Conservation (phyloP, 2,888 invertebrate species). For the Microctonus brassicae region DNA sequence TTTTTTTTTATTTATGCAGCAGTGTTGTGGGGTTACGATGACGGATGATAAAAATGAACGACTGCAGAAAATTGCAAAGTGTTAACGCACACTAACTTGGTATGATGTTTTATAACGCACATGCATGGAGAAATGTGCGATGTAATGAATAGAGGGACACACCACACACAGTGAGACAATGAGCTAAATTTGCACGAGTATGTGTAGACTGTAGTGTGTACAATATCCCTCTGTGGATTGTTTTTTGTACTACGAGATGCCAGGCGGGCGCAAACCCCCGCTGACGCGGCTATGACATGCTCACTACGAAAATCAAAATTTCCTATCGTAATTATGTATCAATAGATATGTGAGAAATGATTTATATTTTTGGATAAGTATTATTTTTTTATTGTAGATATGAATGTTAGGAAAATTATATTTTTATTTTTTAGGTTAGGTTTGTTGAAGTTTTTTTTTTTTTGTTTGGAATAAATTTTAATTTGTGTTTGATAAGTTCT, state of each 20-base stretch:
- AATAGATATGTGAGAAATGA: too few relatives aligned
- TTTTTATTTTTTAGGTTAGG: too few relatives aligned
- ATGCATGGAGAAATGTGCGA: conserved; percentile 12
- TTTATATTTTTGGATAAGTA: background rate
- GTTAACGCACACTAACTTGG: conserved; percentile 12
- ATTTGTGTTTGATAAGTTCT: too few relatives aligned
- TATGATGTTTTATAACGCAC: conserved; percentile 35
- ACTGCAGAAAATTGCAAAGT: conserved; percentile 35
- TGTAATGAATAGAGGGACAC: conserved; percentile 23
- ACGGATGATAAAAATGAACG: conserved; percentile 46
- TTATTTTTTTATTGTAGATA: background rate
- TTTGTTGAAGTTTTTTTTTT: too few relatives aligned
- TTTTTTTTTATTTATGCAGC: too few relatives aligned
- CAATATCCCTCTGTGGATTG: conserved; percentile 28
- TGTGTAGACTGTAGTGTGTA: too few relatives aligned
- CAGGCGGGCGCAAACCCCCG: conserved; percentile 59
- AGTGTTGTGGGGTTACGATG: conserved; percentile 35
- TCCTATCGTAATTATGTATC: too few relatives aligned
- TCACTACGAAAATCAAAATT: conserved; percentile 47
- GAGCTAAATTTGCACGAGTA: too few relatives aligned
- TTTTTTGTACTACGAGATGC: conserved; percentile 49
- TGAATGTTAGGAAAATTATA: too few relatives aligned
- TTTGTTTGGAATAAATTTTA: too few relatives aligned
- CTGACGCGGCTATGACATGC: conserved; percentile 62
- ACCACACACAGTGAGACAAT: too few relatives aligned